Evolutionary conservation across 2,113 vertebrate species (phyloP), one percentile per base, ranked within the genome.

Genomic region (Clarias gariepinus): DNA sequence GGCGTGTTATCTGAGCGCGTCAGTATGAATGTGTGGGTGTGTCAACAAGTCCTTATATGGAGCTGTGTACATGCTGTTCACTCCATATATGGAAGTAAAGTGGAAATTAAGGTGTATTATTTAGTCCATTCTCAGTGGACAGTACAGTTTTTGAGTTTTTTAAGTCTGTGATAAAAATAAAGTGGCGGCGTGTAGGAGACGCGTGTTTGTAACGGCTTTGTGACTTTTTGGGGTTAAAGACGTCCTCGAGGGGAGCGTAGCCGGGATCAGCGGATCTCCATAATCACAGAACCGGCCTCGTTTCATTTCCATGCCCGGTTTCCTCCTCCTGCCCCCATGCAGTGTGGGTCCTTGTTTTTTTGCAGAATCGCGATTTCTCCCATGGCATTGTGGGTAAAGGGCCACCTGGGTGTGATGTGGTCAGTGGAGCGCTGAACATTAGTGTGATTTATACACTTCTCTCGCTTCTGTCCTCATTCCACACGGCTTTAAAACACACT

Each of bases 331-430:
- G 78, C 33, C 80, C 63, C 53, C n/a, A 0, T 73, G 47, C 77
- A 84, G 52, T 58, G 30, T 69, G 82, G 82, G 64, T 69, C 82
- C 0, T 36, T 83, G 82, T 83, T 83, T 83, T 82, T 83, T 23
- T 71, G 82, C 82, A 4, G 52, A 83, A n/a, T 83, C 28, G 64
- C 63, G 58, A 52, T 68, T 83, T 83, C 71, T 71, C 82, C 66
- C 19, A 69, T 33, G 52, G 82, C 52, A 71, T 25, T 71, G 82
- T 83, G 82, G 66, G 66, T 83, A 83, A 83, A 71, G 64, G 66
- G 63, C 82, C 82, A 83, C 82, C 82, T 71, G 82, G 82, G 82
- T 83, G 64, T 66, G 63, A 69, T 83, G 82, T 71, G 82, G n/a
- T 33, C 66, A 83, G n/a, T 71, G 82, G 28, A 83, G 66, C 82